These are phyloP conservation scores for Macropus fuliginosus DNA, from an alignment of 2,797 vertebrate species.

Conservation along the genomic window DNA sequence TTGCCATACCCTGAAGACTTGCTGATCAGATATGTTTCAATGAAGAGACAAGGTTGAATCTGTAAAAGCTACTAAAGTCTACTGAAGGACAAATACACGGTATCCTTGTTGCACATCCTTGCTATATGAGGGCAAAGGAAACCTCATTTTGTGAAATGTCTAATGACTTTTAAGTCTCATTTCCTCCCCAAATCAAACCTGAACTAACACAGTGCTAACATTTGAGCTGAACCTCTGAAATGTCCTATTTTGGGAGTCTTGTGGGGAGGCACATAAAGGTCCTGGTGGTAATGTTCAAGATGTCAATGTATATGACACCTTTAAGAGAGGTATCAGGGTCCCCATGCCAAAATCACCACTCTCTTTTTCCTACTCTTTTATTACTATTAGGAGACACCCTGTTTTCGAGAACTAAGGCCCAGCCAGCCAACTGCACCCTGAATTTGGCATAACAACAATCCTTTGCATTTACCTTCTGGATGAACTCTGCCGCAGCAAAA, in stretches of 20 bases:
- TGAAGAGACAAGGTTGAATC: background rate
- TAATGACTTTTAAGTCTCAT: background rate
- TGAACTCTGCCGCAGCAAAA: background rate
- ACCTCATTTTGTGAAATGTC: background rate
- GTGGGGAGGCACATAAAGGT: background rate
- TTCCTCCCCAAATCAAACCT: background rate
- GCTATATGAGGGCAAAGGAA: background rate
- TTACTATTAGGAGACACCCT: background rate
- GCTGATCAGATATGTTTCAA: background rate
- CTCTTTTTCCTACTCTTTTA: too few relatives aligned
- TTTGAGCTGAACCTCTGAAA: background rate
- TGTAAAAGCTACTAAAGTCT: background rate
- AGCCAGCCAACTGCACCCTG: background rate
- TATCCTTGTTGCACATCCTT: background rate
- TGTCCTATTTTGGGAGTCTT: background rate
- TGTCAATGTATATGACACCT: background rate
- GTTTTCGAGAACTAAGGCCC: background rate
- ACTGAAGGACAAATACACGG: background rate
- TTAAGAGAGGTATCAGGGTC: background rate
- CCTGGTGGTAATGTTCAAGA: background rate
- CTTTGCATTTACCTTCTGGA: background rate
- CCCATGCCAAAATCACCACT: background rate
- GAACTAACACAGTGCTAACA: background rate
- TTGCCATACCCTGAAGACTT: background rate
- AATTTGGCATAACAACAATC: background rate